phyloP scores from a whole-genome alignment of 2,113 vertebrate species.

The Apistogramma diplotaenia region DNA sequence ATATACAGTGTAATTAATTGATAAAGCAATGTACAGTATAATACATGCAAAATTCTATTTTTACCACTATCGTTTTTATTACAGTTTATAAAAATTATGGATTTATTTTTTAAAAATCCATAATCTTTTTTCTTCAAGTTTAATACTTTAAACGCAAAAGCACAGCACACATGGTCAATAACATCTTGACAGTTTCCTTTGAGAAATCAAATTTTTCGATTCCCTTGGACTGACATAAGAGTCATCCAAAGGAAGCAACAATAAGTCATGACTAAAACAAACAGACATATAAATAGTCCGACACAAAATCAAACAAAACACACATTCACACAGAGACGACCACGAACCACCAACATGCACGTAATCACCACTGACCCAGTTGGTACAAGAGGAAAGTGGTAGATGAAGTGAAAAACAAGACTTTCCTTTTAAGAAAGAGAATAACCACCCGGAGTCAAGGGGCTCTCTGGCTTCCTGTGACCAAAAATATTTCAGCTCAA shows the following conservation, averaged over 20 bases:
- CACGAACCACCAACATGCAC: background rate
- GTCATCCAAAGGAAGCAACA: background rate
- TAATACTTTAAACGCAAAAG: background rate
- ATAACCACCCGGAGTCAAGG: conserved; percentile 21
- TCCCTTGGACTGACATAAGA: background rate
- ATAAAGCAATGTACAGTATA: background rate
- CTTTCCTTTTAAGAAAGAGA: conserved; percentile 35
- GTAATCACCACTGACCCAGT: background rate
- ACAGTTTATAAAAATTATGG: background rate
- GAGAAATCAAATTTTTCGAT: background rate
- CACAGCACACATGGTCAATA: background rate
- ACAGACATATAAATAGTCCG: background rate
- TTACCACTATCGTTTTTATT: background rate
- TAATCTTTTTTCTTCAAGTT: background rate
- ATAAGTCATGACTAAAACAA: background rate
- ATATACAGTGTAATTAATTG: background rate
- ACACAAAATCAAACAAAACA: background rate
- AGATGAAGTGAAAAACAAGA: conserved; percentile 31
- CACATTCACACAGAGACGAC: background rate
- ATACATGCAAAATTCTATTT: background rate
- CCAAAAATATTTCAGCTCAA: background rate
- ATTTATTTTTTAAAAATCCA: background rate
- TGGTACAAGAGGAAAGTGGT: background rate
- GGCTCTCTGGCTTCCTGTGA: background rate
- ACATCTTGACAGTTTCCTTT: background rate